Percentiles rank a stretch among this genome's conserved stretches.
Evolutionary conservation across 2,113 vertebrate genomes (phyloP).

Genomic region (Gorsachius goisagi): DNA sequence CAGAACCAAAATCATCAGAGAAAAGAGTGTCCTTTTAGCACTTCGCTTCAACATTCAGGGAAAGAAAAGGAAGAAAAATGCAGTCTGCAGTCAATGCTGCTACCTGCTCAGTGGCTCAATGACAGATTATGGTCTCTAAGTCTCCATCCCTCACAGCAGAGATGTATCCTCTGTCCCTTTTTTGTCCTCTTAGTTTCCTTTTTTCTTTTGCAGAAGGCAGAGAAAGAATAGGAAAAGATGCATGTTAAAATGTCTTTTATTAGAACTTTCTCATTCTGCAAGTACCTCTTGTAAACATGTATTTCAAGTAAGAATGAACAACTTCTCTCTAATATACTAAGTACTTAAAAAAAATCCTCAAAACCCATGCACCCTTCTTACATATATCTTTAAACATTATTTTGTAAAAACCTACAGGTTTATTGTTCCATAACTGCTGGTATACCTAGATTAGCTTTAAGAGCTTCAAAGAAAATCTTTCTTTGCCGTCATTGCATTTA

Average conservation of each 20-base stretch:
- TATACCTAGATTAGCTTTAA: background rate
- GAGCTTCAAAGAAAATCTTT: background rate
- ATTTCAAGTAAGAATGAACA: background rate
- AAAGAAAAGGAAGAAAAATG: background rate
- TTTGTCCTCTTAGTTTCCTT: background rate
- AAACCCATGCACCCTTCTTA: background rate
- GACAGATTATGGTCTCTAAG: background rate
- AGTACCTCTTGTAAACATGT: background rate
- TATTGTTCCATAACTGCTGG: background rate
- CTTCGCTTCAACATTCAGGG: background rate
- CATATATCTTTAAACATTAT: background rate
- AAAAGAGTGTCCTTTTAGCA: background rate
- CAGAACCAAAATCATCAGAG: background rate
- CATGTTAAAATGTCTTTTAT: background rate
- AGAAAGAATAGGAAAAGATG: background rate
- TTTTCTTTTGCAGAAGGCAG: background rate
- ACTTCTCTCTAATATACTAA: background rate
- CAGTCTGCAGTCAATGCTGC: background rate
- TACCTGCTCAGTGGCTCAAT: background rate
- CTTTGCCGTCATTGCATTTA: background rate
- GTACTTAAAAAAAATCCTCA: background rate
- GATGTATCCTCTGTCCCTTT: background rate
- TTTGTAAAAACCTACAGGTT: background rate
- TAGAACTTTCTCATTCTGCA: background rate
- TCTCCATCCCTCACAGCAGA: background rate